Evolutionary conservation across 2,888 invertebrate species (phyloP).

Genomic region (Ommatoiulus sabulosus): DNA sequence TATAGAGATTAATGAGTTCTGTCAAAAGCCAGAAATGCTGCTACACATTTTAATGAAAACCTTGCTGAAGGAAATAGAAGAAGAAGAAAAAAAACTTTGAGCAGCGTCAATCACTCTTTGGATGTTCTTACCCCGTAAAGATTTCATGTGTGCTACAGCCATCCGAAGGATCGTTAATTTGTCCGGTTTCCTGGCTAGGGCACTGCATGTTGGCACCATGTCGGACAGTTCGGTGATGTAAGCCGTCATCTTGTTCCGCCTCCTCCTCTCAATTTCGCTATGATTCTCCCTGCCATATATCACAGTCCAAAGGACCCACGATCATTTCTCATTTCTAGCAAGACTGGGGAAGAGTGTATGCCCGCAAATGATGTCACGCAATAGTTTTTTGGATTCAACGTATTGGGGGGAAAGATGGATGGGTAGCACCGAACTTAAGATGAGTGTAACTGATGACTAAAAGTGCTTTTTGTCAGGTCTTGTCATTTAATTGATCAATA

Average conservation of each 20-base stretch:
- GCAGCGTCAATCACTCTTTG: neutral
- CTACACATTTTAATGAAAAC: constrained; percentile 24
- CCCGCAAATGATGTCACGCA: neutral
- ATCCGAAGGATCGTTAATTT: constrained; percentile 98
- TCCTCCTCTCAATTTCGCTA: constrained; percentile 97
- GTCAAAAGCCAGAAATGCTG: constrained; percentile 6
- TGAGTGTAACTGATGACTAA: neutral
- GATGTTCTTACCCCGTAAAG: constrained; percentile 80
- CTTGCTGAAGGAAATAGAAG: neutral
- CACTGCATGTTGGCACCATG: constrained; percentile 99
- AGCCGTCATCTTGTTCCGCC: constrained; percentile 99
- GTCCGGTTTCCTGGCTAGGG: constrained; percentile 97
- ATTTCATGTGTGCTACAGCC: constrained; percentile 99
- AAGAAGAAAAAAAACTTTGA: constrained; percentile 14
- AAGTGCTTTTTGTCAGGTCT: neutral
- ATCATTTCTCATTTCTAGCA: constrained; percentile 54
- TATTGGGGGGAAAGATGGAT: neutral
- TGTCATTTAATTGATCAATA: neutral
- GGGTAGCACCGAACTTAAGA: neutral
- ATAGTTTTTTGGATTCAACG: neutral
- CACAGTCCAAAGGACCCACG: constrained; percentile 57
- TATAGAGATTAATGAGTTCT: constrained; percentile 61
- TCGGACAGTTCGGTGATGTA: constrained; percentile 99
- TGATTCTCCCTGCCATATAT: constrained; percentile 86
- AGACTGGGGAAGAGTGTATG: neutral